A percentile compares a stretch with the other conserved stretches of the same genome.
Conservation (phyloP, 2,888 invertebrate species). For the Lepas anatifera region DNA sequence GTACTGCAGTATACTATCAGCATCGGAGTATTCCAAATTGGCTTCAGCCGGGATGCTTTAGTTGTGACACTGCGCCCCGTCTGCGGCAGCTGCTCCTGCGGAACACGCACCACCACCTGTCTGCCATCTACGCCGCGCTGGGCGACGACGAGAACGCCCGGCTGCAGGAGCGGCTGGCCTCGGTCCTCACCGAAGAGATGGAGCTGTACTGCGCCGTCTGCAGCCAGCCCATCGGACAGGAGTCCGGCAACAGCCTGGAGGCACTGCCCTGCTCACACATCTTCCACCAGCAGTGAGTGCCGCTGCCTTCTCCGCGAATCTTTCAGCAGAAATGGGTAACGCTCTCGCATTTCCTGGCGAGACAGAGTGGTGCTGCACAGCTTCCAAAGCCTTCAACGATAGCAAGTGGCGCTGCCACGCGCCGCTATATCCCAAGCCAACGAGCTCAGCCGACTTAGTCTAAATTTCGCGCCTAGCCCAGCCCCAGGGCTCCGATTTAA, state of each 20-base stretch:
- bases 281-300: constrained; percentile 44
- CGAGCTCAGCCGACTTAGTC: no score
- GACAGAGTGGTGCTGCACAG: no score
- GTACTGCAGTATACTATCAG: no score
- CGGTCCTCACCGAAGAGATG: constrained; percentile 50
- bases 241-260: constrained; percentile 55
- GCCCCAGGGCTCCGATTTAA: no score
- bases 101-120: constrained; percentile 62
- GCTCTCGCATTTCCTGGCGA: no score
- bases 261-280: constrained; percentile 78
- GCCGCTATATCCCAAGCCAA: no score
- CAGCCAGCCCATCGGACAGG: constrained; percentile 54
- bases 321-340: background rate
- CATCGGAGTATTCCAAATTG: no score
- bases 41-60: no score
- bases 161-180: constrained; percentile 58
- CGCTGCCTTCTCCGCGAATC: background rate
- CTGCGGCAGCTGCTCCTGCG: constrained; percentile 67
- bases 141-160: constrained; percentile 68
- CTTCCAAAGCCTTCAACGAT: no score
- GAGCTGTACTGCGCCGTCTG: constrained; percentile 71
- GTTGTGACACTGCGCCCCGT: no score
- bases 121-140: constrained; percentile 64
- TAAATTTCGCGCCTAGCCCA: no score
- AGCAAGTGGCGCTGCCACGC: no score